Evolutionary conservation across 2,113 vertebrate genomes (phyloP), one percentile per base, ranked within the genome.

Genomic region (Rhinopomastus cyanomelas): DNA sequence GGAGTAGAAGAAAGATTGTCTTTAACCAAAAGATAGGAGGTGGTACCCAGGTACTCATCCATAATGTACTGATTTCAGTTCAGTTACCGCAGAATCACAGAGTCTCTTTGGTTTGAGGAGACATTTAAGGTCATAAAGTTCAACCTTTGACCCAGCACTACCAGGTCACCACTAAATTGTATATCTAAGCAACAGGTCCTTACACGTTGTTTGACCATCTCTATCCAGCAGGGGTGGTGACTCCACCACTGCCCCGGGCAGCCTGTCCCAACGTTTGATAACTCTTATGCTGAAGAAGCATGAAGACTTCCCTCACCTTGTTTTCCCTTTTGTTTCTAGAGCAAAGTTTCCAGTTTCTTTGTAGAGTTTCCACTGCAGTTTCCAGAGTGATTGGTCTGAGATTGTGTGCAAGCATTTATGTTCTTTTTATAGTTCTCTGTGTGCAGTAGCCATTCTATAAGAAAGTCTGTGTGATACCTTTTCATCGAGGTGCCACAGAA

Each of bases 361-460:
- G 8, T 23, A 9, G 27, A 42, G 26, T 57, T 92, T 11, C 19
- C 14, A 13, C 51, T 67, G 30, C 48, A 62, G 32, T 86, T 92
- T 61, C 85, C 66, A 65, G 75, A 81, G 36, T 15, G 52, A 34
- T 67, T 5, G 3, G 15, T 82, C 87, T 87, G 46, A 37, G 12
- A 30, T 42, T 89, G 32, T 36, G 11, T 46, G 12, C 15, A 9
- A 0, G 0, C 22, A 11, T 71, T 53, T 87, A 7, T 69, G 59
- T 55, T 80, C 21, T 61, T 51, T 80, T 73, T 53, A 16, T 49
- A 61, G 39, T 51, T 64, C 27, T 60, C 26, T 59, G 4, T 62
- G 20, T 81, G 64, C 27, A 68, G 39, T 69, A 67, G 11, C 37
- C 8, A 8, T 76, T 79, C 25, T 51, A 3, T 74, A 56, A 37